Base-by-base conservation (phyloP, 2,888 invertebrate species). In the Dioctria rufipes region DNA sequence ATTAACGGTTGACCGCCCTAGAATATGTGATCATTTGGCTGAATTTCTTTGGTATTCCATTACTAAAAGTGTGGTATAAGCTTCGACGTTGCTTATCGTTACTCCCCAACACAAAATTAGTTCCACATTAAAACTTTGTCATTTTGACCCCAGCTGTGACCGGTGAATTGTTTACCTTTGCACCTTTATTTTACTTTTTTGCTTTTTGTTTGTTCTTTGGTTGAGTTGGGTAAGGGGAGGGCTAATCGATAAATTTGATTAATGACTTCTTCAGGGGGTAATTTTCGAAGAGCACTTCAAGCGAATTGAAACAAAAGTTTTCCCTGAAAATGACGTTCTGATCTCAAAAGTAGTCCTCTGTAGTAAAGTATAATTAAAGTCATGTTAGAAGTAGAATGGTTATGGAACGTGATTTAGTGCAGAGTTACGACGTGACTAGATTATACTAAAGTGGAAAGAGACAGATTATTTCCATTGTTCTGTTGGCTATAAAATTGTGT, bases 1-100 rank as follows among this genome's bases (percentile, higher is more conserved):
- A 67, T 67, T 67, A 49, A 49, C 43, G 67, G 67, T 13, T 67
- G 67, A 67, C 49, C 49, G 67, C 37, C 46, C 13, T 37, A 67
- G 54, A 54, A 54, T 54, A n/a, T 54, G 11, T 54, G 4, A 54
- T 54, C n/a, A n/a, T 54, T 46, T 54, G 54, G 4, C 54, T 54
- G 11, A 54, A 4, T n/a, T n/a, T 4, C 54, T 11, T 4, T 11
- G 54, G 54, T 54, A 54, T 54, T 54, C 11, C 11, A 54, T 54
- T 54, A 54, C 6, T 4, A n/a, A 54, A 54, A 6, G 54, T 54
- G 11, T 9, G 49, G 25, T 25, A 25, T 25, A 25, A 25, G 25
- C 25, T 46, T 9, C 6, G 2, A 11, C 54, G 4, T 11, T n/a
- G 11, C 54, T 54, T 54, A 54, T 54, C 54, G 54, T n/a, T 1